Conservation (phyloP, 2,888 invertebrate species). For the Phragmatobia fuliginosa region DNA sequence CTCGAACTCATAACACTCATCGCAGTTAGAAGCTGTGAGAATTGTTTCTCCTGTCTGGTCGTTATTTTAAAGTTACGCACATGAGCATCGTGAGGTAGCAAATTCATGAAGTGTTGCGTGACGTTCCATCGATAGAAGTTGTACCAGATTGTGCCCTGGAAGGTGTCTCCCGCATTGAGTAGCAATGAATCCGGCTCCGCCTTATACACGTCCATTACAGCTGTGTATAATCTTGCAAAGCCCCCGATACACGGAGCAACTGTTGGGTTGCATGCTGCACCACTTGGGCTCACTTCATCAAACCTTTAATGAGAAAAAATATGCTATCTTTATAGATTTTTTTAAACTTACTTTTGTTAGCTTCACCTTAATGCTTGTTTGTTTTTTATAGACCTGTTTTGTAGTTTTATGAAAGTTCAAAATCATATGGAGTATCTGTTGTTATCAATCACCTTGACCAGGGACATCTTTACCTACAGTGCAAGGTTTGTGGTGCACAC, state of each 20-base stretch:
- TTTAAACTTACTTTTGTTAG: too few species aligned
- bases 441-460: too few species aligned
- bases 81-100: conserved; percentile 92
- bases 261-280: conserved; percentile 84
- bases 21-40: too few species aligned
- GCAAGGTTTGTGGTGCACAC: too few species aligned
- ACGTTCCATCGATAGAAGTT: conserved; percentile 91
- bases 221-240: conserved; percentile 88
- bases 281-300: conserved; percentile 86
- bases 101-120: conserved; percentile 91
- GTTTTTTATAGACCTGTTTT: too few species aligned
- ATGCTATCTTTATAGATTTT: background rate
- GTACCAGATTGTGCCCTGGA: conserved; percentile 92
- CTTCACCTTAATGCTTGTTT: too few species aligned
- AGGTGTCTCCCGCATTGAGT: conserved; percentile 90
- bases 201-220: conserved; percentile 76
- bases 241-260: conserved; percentile 89
- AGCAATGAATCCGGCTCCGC: conserved; percentile 88
- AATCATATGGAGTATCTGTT: too few species aligned
- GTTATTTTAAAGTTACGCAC: conserved; percentile 76
- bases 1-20: too few species aligned
- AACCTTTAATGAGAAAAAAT: conserved; percentile 76
- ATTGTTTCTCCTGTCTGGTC: background rate
- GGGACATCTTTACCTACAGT: too few species aligned
- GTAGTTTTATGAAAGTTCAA: too few species aligned